Base-by-base conservation (phyloP, 1,140 invertebrate genomes). In the Macrosteles quadrilineatus region DNA sequence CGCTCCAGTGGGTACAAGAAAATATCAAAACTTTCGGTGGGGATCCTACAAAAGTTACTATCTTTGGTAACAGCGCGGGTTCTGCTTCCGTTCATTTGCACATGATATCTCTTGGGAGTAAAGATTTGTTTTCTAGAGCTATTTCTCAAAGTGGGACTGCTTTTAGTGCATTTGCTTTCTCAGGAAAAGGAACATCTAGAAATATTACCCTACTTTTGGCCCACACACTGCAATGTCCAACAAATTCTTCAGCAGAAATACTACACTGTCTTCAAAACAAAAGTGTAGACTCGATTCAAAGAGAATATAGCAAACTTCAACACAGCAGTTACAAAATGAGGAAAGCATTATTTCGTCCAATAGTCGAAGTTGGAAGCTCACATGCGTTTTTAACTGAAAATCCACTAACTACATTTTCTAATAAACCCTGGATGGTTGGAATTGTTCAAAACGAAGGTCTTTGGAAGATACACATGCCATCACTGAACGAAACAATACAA, bases 1-100 rank as follows among this genome's bases (percentile, higher is more conserved):
- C 73, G 2, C 66, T 75, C 2, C 65, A 68, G 17, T 75, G 75
- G 75, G 69, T 76, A 14, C 62, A 68, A 23, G 40, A 72, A 2
- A 75, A 76, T 32, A 75, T 76, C 2, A 23, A 19, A 3, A 14
- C 43, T n/a, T 76, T 76, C 43, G 71, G 71, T 3, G 75, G 75
- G 11, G 72, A 75, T 31, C 71, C 72, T 17, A 27, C 40, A 4
- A 27, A n/a, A 19, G 71, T 76, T 1, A 75, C 75, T 11, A 31
- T 75, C 12, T 50, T 70, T n/a, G 75, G 75, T 17, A 43, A 32
- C 12, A 75, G 72, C 47, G 47, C 72, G 0, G 75, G 75, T 43
- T 70, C 32, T 0, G 59, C 64, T 9, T 31, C 45, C 19, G 59
- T 63, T 3, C 69, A 73, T n/a, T 45, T 71, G 0, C 67, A 67